A percentile compares a stretch with the other conserved stretches of the same genome.
These are phyloP conservation scores for Tetragnatha versicolor DNA, from an alignment of 1,140 invertebrate genomes.

Conservation along the genomic window DNA sequence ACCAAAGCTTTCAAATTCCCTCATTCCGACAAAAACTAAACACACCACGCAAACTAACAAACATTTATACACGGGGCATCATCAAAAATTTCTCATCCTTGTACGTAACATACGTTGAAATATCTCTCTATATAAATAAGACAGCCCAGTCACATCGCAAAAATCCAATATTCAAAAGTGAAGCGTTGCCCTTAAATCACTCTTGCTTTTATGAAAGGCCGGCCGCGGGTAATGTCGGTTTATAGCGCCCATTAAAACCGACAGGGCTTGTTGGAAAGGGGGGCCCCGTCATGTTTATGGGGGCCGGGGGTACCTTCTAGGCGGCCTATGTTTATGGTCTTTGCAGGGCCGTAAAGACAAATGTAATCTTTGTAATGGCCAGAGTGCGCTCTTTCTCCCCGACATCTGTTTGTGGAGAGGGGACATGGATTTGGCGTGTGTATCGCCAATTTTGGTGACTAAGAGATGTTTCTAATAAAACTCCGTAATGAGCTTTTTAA, in stretches of 20 bases:
- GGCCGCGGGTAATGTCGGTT: slow-evolving; percentile 52
- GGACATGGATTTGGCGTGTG: not conserved
- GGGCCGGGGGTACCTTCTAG: slow-evolving; percentile 23
- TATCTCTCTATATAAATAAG: slow-evolving; percentile 51
- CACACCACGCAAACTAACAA: too few relatives aligned
- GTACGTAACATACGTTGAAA: too few relatives aligned
- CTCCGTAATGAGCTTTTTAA: too few relatives aligned
- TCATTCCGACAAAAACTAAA: too few relatives aligned
- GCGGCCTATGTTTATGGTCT: slow-evolving; percentile 54
- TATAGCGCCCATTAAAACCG: slow-evolving; percentile 52
- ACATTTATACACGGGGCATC: too few relatives aligned
- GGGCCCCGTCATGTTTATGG: slow-evolving; percentile 30
- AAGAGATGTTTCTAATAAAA: not conserved
- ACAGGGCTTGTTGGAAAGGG: slow-evolving; percentile 32
- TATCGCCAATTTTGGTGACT: slow-evolving; percentile 37
- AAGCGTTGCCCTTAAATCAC: slow-evolving; percentile 46
- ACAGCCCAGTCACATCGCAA: slow-evolving; percentile 48
- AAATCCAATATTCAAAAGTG: slow-evolving; percentile 56
- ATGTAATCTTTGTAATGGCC: slow-evolving; percentile 56
- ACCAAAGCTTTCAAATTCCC: too few relatives aligned
- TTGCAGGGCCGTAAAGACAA: slow-evolving; percentile 55
- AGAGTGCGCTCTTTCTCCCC: not conserved
- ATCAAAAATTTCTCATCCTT: too few relatives aligned
- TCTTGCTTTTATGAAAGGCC: slow-evolving; percentile 47
- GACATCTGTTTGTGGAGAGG: slow-evolving; percentile 42